These are phyloP conservation scores for Pteria penguin DNA, from an alignment of 2,888 invertebrate genomes.

Conservation along the genomic window DNA sequence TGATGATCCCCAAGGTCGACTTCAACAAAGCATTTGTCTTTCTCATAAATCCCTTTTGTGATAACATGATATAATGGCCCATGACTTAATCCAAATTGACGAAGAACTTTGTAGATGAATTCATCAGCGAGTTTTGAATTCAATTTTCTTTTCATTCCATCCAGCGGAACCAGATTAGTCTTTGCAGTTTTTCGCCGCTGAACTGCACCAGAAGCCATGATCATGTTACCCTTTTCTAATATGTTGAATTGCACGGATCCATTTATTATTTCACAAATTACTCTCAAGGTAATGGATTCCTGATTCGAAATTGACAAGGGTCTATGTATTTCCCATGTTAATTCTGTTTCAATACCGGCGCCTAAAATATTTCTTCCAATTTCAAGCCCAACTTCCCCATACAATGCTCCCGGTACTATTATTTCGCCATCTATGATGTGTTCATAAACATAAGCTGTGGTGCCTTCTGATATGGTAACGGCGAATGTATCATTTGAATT, in stretches of 20 bases:
- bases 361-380: conserved; percentile 37
- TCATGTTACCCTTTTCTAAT: background rate
- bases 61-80: background rate
- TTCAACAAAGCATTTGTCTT: background rate
- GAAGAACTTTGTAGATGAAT: background rate
- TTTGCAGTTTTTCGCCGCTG: no score
- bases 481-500: conserved; percentile 25
- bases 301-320: background rate
- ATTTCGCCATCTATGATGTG: conserved; percentile 53
- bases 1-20: background rate
- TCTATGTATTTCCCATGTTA: conserved; percentile 9
- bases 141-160: background rate
- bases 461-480: conserved; percentile 33
- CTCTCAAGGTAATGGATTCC: background rate
- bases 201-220: background rate
- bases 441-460: conserved; percentile 53
- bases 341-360: background rate
- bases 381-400: conserved; percentile 61
- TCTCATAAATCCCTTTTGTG: background rate
- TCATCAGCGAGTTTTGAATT: background rate
- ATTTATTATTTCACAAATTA: background rate
- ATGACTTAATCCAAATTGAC: conserved; percentile 2
- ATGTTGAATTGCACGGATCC: background rate
- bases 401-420: conserved; percentile 57
- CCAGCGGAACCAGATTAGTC: background rate